Evolutionary conservation across 2,888 invertebrate species (phyloP).

Genomic region (Geophilus truncorum): DNA sequence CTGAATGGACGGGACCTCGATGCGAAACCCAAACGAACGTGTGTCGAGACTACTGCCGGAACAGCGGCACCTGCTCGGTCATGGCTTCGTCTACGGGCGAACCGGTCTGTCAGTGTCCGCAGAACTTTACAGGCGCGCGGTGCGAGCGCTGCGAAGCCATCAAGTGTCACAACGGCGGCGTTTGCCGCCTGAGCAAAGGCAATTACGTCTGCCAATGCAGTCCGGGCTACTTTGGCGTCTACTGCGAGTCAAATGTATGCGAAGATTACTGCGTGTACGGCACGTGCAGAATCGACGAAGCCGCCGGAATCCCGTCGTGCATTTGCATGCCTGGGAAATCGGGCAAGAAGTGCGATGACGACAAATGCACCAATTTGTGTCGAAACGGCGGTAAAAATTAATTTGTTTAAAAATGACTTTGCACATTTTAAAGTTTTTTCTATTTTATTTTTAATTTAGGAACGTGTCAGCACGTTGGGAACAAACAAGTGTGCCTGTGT

Average conservation of each 20-base stretch:
- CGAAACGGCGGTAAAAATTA: constrained; percentile 55
- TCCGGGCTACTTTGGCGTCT: constrained; percentile 54
- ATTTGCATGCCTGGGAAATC: constrained; percentile 53
- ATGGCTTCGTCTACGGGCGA: not conserved
- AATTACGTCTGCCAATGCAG: constrained; percentile 54
- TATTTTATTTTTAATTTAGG: constrained; percentile 38
- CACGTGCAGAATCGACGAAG: constrained; percentile 47
- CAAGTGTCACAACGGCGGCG: constrained; percentile 60
- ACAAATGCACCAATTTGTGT: constrained; percentile 58
- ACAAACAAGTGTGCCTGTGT: constrained; percentile 52
- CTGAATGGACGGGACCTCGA: constrained; percentile 61
- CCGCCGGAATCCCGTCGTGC: constrained; percentile 48
- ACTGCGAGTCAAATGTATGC: constrained; percentile 53
- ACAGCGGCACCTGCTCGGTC: constrained; percentile 57
- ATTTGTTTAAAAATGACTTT: not conserved
- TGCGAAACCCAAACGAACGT: constrained; percentile 59
- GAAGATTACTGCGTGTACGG: constrained; percentile 51
- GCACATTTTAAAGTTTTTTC: not conserved
- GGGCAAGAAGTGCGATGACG: constrained; percentile 59
- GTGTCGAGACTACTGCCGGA: constrained; percentile 55
- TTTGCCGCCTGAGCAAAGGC: constrained; percentile 40
- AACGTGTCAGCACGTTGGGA: constrained; percentile 47
- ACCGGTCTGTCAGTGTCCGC: constrained; percentile 54
- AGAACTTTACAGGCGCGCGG: constrained; percentile 48
- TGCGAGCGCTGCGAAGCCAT: constrained; percentile 42